Evolutionary conservation across 2,888 invertebrate genomes (phyloP).

Genomic region (Pachydiplax longipennis): DNA sequence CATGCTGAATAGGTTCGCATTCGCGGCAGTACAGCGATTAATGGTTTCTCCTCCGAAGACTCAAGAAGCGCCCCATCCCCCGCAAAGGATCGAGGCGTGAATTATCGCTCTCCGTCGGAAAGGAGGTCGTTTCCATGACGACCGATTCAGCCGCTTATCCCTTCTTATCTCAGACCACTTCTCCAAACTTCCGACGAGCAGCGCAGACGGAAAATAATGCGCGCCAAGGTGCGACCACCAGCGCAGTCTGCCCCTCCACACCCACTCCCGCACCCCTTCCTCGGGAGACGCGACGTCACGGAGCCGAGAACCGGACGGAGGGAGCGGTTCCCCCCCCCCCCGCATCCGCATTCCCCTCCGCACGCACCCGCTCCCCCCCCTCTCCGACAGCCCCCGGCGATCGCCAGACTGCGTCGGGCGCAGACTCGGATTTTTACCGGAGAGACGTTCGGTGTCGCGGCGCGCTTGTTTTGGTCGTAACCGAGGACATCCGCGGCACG

Average conservation of each 20-base stretch:
- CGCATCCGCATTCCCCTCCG: background rate
- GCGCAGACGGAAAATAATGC: background rate
- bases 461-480: background rate
- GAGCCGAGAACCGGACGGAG: background rate
- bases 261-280: background rate
- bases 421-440: slow-evolving; percentile 22
- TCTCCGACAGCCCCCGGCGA: background rate
- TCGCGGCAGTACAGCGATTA: too few species aligned
- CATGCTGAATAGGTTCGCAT: too few species aligned
- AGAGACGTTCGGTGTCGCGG: background rate
- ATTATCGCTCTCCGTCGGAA: slow-evolving; percentile 8
- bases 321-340: background rate
- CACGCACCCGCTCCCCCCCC: background rate
- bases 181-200: background rate
- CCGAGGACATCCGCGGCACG: background rate
- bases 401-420: slow-evolving; percentile 43
- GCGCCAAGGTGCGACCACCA: background rate
- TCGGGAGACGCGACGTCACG: background rate
- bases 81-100: too few species aligned
- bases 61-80: background rate
- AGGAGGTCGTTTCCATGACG: slow-evolving; percentile 40
- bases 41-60: background rate
- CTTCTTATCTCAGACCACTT: background rate
- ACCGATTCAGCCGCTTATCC: slow-evolving; percentile 4
- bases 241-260: background rate